Evolutionary conservation across 2,888 invertebrate genomes (phyloP).

Genomic region (Gastrophysa polygoni): DNA sequence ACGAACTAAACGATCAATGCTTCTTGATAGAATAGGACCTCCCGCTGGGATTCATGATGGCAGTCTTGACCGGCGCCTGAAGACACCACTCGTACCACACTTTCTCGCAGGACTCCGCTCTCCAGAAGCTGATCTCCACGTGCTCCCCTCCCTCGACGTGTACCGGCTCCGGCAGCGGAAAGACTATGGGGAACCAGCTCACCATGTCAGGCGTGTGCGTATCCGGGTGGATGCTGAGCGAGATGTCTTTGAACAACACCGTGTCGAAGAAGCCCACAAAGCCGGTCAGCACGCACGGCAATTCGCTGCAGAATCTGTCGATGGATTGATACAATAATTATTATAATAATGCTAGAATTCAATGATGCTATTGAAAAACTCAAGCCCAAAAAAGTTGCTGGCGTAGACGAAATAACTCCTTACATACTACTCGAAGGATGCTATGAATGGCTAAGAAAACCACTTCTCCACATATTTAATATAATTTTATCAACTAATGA

Average conservation of each 20-base stretch:
- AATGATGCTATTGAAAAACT: too few relatives aligned
- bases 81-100: slow-evolving; percentile 98
- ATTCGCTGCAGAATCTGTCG: slow-evolving; percentile 58
- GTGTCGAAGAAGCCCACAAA: slow-evolving; percentile 97
- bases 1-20: slow-evolving; percentile 48
- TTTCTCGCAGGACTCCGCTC: slow-evolving; percentile 75
- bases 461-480: too few relatives aligned
- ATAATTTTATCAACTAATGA: too few relatives aligned
- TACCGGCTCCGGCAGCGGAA: slow-evolving; percentile 79
- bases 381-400: too few relatives aligned
- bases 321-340: too few relatives aligned
- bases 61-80: slow-evolving; percentile 63
- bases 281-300: slow-evolving; percentile 87
- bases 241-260: slow-evolving; percentile 81
- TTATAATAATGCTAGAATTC: too few relatives aligned
- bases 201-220: slow-evolving; percentile 92
- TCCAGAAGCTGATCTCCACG: slow-evolving; percentile 86
- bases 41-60: slow-evolving; percentile 76
- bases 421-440: too few relatives aligned
- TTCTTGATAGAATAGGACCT: slow-evolving; percentile 70
- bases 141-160: slow-evolving; percentile 72
- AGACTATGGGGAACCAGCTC: slow-evolving; percentile 97
- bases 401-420: too few relatives aligned
- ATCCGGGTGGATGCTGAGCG: slow-evolving; percentile 86
- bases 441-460: too few relatives aligned